Conservation (phyloP, 2,797 vertebrate species). For the Octomys mimax region DNA sequence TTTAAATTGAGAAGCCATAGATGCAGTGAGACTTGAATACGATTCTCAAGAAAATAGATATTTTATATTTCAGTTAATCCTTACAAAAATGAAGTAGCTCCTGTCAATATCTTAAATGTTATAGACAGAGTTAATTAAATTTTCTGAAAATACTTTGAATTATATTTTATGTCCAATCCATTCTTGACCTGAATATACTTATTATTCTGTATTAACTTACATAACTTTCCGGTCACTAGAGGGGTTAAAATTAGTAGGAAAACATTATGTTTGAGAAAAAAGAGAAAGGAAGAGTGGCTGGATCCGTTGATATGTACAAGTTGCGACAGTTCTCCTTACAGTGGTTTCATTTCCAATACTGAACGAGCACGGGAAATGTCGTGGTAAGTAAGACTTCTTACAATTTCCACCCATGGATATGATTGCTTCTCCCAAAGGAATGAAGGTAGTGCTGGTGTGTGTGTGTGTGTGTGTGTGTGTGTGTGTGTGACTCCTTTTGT, state of each 20-base stretch:
- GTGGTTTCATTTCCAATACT: constrained; percentile 73
- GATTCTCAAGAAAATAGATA: neutral
- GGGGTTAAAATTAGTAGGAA: constrained; percentile 62
- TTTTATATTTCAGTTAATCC: constrained; percentile 53
- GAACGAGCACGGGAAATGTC: constrained; percentile 48
- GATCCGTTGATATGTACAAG: constrained; percentile 48
- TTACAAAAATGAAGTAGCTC: neutral
- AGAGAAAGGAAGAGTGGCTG: neutral
- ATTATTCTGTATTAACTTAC: constrained; percentile 37
- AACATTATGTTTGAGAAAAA: constrained; percentile 21
- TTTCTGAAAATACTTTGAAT: constrained; percentile 50
- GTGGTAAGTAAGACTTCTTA: constrained; percentile 57
- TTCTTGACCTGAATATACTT: neutral
- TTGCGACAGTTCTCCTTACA: constrained; percentile 50
- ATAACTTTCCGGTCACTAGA: constrained; percentile 39
- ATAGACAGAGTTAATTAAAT: neutral
- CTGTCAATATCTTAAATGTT: neutral
- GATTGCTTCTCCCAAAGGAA: constrained; percentile 62
- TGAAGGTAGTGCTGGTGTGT: constrained; percentile 12
- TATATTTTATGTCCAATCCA: neutral
- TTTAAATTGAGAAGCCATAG: neutral
- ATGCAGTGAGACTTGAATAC: neutral
- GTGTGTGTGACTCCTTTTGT: constrained; percentile 17
- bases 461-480: neutral
- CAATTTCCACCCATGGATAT: constrained; percentile 49